Conservation (phyloP, 2,888 invertebrate species). For the Agrilus mali region DNA sequence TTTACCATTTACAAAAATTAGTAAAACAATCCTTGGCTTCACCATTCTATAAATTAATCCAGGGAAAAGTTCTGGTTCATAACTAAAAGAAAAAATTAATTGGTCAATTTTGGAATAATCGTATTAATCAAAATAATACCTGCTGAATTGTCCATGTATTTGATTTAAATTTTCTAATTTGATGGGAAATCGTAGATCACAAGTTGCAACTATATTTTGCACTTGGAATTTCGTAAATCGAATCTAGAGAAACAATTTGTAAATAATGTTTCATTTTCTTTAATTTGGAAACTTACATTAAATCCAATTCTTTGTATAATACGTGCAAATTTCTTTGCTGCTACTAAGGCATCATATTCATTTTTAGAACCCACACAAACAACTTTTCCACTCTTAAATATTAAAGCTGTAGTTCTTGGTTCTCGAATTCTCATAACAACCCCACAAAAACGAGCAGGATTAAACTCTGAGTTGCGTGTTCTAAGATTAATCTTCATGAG, state of each 20-base stretch:
- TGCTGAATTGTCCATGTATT: conserved; percentile 55
- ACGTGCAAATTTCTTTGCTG: conserved; percentile 68
- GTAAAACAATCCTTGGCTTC: conserved; percentile 83
- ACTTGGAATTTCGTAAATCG: conserved; percentile 68
- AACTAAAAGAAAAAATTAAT: conserved; percentile 39
- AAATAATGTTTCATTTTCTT: neutral
- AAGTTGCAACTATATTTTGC: conserved; percentile 66
- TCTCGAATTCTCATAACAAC: conserved; percentile 73
- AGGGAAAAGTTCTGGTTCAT: conserved; percentile 97
- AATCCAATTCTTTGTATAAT: conserved; percentile 74
- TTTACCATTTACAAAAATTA: conserved; percentile 99
- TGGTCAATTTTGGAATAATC: neutral
- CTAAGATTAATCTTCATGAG: conserved; percentile 63
- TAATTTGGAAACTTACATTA: conserved; percentile 41
- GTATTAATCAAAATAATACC: conserved; percentile 16
- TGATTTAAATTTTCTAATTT: conserved; percentile 60
- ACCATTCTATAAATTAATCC: conserved; percentile 98
- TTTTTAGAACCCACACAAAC: conserved; percentile 71
- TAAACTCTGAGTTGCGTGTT: conserved; percentile 73
- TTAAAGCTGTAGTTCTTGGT: conserved; percentile 61
- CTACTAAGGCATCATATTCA: conserved; percentile 64
- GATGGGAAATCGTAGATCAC: conserved; percentile 61
- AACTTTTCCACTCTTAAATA: conserved; percentile 71
- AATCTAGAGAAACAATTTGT: conserved; percentile 40
- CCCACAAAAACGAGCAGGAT: conserved; percentile 69